Percentiles rank a stretch among this genome's conserved stretches.
Conservation (phyloP, 2,888 invertebrate genomes). For the Drymonia ruficornis region DNA sequence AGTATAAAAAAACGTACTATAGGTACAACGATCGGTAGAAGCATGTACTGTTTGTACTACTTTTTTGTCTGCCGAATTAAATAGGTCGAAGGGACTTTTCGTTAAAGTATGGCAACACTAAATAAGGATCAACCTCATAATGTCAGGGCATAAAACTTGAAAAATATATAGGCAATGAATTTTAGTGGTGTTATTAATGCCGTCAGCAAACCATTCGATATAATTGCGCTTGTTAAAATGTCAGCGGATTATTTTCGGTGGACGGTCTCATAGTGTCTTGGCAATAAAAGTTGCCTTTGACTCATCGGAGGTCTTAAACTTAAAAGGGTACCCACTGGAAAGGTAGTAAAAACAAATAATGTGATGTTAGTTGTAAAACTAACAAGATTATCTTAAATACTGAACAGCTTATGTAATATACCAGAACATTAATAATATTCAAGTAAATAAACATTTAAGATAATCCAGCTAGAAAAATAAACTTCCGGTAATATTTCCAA, state of each 20-base stretch:
- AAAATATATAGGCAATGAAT: constrained; percentile 27
- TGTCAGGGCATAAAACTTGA: constrained; percentile 25
- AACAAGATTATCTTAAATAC: too few relatives aligned
- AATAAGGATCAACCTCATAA: constrained; percentile 17
- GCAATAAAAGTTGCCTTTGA: constrained; percentile 18
- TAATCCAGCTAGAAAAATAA: too few relatives aligned
- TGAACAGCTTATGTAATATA: too few relatives aligned
- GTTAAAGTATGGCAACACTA: constrained; percentile 23
- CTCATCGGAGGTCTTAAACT: constrained; percentile 13
- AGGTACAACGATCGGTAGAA: too few relatives aligned
- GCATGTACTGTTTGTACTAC: too few relatives aligned
- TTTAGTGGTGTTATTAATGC: constrained; percentile 32
- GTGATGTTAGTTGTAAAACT: neutral
- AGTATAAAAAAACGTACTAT: too few relatives aligned
- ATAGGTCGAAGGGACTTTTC: neutral
- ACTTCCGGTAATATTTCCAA: too few relatives aligned
- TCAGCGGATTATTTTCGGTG: constrained; percentile 26
- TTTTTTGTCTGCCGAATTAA: too few relatives aligned
- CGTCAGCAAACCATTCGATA: constrained; percentile 13
- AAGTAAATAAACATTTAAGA: too few relatives aligned
- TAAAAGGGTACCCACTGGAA: neutral
- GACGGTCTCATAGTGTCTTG: constrained; percentile 21
- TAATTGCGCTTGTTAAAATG: constrained; percentile 36
- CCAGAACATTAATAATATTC: too few relatives aligned
- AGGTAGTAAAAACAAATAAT: neutral